A percentile compares a stretch with the other conserved stretches of the same genome.
Evolutionary conservation across 2,797 vertebrate species (phyloP).

Genomic region (Hylomyscus alleni): DNA sequence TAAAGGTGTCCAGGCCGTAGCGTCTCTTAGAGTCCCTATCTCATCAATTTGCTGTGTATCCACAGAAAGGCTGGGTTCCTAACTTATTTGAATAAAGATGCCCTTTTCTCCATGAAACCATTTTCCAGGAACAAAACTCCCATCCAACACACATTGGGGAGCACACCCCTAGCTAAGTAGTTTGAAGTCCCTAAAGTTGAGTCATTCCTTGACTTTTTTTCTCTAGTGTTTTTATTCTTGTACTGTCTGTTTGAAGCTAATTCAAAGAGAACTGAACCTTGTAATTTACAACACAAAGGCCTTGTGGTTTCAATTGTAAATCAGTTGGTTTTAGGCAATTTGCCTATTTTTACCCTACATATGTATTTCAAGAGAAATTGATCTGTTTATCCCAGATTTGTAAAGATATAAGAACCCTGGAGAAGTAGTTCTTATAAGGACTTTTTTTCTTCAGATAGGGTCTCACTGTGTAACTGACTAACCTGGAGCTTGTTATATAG

Average conservation of each 20-base stretch:
- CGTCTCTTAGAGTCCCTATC: neutral
- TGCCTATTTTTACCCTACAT: neutral
- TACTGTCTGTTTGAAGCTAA: conserved; percentile 36
- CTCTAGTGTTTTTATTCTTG: conserved; percentile 34
- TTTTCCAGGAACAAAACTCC: conserved; percentile 47
- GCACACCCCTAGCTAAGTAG: neutral
- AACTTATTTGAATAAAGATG: conserved; percentile 15
- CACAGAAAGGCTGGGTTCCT: neutral
- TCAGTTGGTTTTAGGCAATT: conserved; percentile 58
- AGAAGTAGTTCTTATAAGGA: neutral
- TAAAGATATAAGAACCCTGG: neutral
- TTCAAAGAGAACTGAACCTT: conserved; percentile 51
- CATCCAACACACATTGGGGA: neutral
- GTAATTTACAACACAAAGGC: conserved; percentile 46
- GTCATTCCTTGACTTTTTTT: neutral
- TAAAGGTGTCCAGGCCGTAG: neutral
- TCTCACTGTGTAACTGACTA: neutral
- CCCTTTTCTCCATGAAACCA: neutral
- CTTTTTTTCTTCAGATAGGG: neutral
- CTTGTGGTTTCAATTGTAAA: conserved; percentile 44
- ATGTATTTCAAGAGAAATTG: conserved; percentile 50
- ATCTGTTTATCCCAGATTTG: conserved; percentile 6
- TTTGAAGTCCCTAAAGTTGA: neutral
- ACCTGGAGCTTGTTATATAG: neutral
- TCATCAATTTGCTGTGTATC: fast-evolving